Base-by-base conservation (phyloP, 2,888 invertebrate species). In the Perdita meconis region DNA sequence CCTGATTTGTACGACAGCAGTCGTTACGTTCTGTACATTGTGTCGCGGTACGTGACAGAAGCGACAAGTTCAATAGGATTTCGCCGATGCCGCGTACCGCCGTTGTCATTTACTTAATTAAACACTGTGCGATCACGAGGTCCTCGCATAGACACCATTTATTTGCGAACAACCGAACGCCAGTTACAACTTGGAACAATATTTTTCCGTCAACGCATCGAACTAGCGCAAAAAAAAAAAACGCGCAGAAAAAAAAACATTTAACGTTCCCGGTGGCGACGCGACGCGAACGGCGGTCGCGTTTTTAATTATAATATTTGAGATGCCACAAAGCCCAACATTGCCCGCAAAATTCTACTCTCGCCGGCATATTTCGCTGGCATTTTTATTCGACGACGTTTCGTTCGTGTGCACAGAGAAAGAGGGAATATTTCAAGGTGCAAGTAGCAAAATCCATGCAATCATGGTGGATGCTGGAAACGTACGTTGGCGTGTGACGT, bases 71-170 rank as follows among this genome's bases (percentile, higher is more conserved):
- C 40, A 64, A 55, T 59, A 64, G 44, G 47, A 65, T 50, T 65
- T 42, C 40, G 36, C 19, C 36, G 47, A 59, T 59, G 42, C 36
- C 12, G 3, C 19, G 36, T 30, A 51, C 2, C 38, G 5, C 13
- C 40, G n/a, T 60, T 65, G 55, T 60, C 50, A 36, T 56, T 63
- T 51, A 26, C 56, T 63, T 63, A 68, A 56, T 67, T 56, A 63
- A 63, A 42, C n/a, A 2, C 10, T 30, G 10, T 30, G n/a, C 12
- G 34, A 12, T 12, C 30, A 30, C 6, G 22, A 22, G 26, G 38
- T 13, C 30, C 26, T 50, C 30, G n/a, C 10, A 8, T 26, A 60
- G 6, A 22, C 1, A 66, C 16, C n/a, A n/a, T 24, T 19, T 57
- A 12, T 16, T 53, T 34, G n/a, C 10, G 10, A 60, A 42, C n/a